Percentiles rank a stretch among this genome's conserved stretches.
Evolutionary conservation across 1,140 invertebrate genomes (phyloP).

Genomic region (Plectrocnemia conspersa): DNA sequence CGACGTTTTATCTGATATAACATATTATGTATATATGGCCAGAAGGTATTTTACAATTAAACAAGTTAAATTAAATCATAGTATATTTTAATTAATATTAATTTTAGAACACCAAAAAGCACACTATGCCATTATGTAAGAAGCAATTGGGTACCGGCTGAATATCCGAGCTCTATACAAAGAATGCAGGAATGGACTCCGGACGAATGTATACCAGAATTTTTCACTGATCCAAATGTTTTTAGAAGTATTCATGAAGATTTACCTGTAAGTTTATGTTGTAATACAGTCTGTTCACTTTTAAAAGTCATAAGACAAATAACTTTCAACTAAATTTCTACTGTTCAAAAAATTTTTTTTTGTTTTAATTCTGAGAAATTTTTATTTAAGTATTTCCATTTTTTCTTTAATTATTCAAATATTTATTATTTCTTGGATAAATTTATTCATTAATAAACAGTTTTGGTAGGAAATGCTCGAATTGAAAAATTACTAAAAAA

Average conservation of each 20-base stretch:
- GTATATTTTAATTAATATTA: slow-evolving; percentile 6
- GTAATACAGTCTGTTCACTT: too few relatives aligned
- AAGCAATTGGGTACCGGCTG: slow-evolving; percentile 89
- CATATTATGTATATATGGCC: slow-evolving; percentile 95
- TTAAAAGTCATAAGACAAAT: too few relatives aligned
- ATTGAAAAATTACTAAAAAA: too few relatives aligned
- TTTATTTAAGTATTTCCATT: too few relatives aligned
- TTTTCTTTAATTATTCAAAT: too few relatives aligned
- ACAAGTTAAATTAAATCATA: neutral
- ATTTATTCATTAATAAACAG: too few relatives aligned
- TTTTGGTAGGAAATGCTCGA: too few relatives aligned
- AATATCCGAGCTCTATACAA: slow-evolving; percentile 91
- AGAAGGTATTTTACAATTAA: slow-evolving; percentile 51
- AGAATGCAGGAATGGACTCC: slow-evolving; percentile 93
- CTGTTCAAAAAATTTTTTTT: too few relatives aligned
- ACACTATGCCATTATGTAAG: slow-evolving; percentile 89
- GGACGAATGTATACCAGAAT: slow-evolving; percentile 96
- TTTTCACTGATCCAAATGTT: slow-evolving; percentile 85
- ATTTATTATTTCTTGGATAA: too few relatives aligned
- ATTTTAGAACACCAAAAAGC: slow-evolving; percentile 64
- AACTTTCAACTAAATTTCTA: too few relatives aligned
- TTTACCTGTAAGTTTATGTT: slow-evolving; percentile 47
- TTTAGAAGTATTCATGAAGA: slow-evolving; percentile 75
- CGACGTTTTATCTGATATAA: slow-evolving; percentile 94
- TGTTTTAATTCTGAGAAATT: too few relatives aligned